A percentile compares a stretch with the other conserved stretches of the same genome.
Conservation (phyloP, 2,113 vertebrate genomes). For the Forbesichthys papilliferus region DNA sequence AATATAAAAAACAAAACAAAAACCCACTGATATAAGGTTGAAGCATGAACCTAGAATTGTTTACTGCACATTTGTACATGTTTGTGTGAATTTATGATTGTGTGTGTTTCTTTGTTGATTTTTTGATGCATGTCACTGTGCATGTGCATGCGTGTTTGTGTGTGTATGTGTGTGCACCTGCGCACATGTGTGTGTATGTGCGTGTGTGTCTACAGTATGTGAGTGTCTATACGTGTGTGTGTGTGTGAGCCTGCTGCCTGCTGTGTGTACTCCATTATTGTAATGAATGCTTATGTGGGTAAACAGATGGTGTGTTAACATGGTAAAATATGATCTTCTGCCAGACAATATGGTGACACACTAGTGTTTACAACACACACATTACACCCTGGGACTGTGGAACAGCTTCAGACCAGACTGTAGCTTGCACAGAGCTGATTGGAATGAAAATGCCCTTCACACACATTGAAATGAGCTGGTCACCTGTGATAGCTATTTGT, state of each 20-base stretch:
- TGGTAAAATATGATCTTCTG: slow-evolving; percentile 78
- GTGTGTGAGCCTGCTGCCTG: slow-evolving; percentile 41
- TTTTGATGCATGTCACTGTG: background rate
- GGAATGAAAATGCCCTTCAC: slow-evolving; percentile 31
- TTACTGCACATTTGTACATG: too few species aligned
- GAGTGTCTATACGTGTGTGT: slow-evolving; percentile 1
- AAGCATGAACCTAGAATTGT: too few species aligned
- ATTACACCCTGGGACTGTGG: slow-evolving; percentile 61
- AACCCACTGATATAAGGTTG: too few species aligned
- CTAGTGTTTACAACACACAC: slow-evolving; percentile 77
- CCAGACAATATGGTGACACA: slow-evolving; percentile 76
- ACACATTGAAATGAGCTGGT: too few species aligned
- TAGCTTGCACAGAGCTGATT: slow-evolving; percentile 18
- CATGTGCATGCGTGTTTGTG: background rate
- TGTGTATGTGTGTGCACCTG: slow-evolving; percentile 7
- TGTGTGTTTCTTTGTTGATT: slow-evolving; percentile 1
- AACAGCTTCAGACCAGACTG: slow-evolving; percentile 52
- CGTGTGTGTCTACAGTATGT: slow-evolving; percentile 18
- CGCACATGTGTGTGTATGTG: slow-evolving; percentile 18
- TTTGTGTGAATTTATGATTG: too few species aligned
- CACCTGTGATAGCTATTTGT: too few species aligned
- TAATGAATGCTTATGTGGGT: slow-evolving; percentile 77
- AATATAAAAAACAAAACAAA: too few species aligned
- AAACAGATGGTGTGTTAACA: slow-evolving; percentile 82
- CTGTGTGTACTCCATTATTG: slow-evolving; percentile 71